phyloP scores from a whole-genome alignment of 2,888 invertebrate species.

The Acronicta alni region DNA sequence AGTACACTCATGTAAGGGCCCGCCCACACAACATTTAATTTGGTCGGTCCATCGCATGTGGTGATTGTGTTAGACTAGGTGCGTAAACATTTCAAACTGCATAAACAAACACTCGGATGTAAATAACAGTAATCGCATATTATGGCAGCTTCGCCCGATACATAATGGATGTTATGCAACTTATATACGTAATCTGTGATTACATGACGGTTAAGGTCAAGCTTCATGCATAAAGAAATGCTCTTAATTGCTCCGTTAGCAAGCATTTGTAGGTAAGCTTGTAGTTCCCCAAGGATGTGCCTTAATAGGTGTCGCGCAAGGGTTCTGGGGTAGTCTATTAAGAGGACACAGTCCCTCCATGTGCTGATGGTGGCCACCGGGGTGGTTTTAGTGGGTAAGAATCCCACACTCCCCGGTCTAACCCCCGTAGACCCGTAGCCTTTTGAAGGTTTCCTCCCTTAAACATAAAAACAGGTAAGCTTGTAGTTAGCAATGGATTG shows the following conservation, averaged over 20 bases:
- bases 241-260: slow-evolving; percentile 38
- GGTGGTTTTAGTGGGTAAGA: too few relatives aligned
- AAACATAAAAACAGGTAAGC: slow-evolving; percentile 1
- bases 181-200: slow-evolving; percentile 52
- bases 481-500: slow-evolving; percentile 26
- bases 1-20: too few relatives aligned
- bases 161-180: slow-evolving; percentile 51
- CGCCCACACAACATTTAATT: too few relatives aligned
- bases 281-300: too few relatives aligned
- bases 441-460: too few relatives aligned
- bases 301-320: too few relatives aligned
- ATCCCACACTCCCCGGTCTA: too few relatives aligned
- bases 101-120: slow-evolving; percentile 7
- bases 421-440: too few relatives aligned
- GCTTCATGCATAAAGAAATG: slow-evolving; percentile 45
- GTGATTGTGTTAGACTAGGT: background rate
- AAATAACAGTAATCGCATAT: slow-evolving; percentile 23
- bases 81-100: background rate
- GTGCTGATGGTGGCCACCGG: too few relatives aligned
- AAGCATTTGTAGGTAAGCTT: background rate
- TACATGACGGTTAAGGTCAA: slow-evolving; percentile 56
- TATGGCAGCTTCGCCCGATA: slow-evolving; percentile 10
- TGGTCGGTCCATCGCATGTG: too few relatives aligned
- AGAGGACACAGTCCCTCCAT: too few relatives aligned
- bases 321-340: too few relatives aligned